Evolutionary conservation across 2,113 vertebrate species (phyloP), one percentile per base, ranked within the genome.

Genomic region (Neogobius melanostomus): DNA sequence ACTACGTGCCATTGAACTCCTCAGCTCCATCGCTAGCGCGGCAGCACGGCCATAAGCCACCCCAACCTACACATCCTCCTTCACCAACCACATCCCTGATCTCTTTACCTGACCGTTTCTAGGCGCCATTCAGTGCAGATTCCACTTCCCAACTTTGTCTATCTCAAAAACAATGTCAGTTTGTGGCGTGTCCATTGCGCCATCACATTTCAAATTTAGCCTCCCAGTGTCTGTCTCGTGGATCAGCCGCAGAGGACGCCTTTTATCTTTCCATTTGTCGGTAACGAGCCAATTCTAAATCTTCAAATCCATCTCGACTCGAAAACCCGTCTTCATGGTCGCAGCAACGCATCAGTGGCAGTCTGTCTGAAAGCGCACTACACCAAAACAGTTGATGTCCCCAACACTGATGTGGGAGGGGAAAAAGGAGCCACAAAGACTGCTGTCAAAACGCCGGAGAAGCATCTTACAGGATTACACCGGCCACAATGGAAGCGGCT

Each of bases 401-500:
- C 45, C 11, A n/a, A 21, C 45, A 47, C 44, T 64, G 62, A 64
- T 64, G 62, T 59, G 12, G 11, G 11, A 28, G 1, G 5, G 17
- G 5, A 11, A 11, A 28, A 56, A 21, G 17, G 47, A 64, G 43
- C 15, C n/a, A 63, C n/a, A 47, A 48, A 48, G 45, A 46, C 16
- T 11, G 43, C 62, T 48, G 44, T 64, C 62, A 48, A 64, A 45
- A 64, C 11, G n/a, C 16, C 16, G 62, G 17, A 64, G 48, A 10
- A 44, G 59, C 36, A 44, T 61, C 59, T 61, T 61, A 61, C 59
- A 61, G 59, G 59, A 61, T 61, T 61, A 61, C 59, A 61, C 36
- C 8, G 59, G 43, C 59, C 10, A 61, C 59, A 61, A 61, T 61
- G 43, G 42, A 61, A 44, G 3, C 36, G 59, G 14, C 59, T 61